Conservation (phyloP, 2,888 invertebrate species). For the Pteria penguin region DNA sequence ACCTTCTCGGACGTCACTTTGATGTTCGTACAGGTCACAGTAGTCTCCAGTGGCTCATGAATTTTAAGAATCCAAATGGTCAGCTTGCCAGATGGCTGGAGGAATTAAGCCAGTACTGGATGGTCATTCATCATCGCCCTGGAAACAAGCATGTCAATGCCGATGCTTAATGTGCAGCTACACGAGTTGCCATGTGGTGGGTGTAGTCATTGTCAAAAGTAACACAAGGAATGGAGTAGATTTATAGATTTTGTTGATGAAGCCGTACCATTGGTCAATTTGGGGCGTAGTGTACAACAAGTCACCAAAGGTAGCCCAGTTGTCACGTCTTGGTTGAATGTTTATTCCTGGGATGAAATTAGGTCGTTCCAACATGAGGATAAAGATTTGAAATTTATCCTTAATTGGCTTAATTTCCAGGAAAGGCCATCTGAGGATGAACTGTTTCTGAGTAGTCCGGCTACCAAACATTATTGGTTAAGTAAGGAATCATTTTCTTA, state of each 20-base stretch:
- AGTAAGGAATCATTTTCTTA: slow-evolving; percentile 16
- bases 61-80: slow-evolving; percentile 7
- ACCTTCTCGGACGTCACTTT: slow-evolving; percentile 4
- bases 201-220: background rate
- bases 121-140: slow-evolving; percentile 18
- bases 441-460: slow-evolving; percentile 1
- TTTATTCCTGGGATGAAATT: background rate
- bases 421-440: background rate
- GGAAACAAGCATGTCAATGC: slow-evolving; percentile 7
- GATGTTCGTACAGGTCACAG: background rate
- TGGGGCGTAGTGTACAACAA: background rate
- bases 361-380: background rate
- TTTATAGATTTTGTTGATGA: slow-evolving; percentile 14
- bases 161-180: background rate
- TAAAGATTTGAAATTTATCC: background rate
- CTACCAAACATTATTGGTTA: slow-evolving; percentile 19
- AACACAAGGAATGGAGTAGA: slow-evolving; percentile 12
- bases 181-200: slow-evolving; percentile 16
- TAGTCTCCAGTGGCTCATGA: slow-evolving; percentile 12
- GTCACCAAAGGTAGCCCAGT: background rate
- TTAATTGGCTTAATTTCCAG: background rate
- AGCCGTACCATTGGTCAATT: slow-evolving; percentile 1
- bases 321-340: background rate
- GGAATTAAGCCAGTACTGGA: slow-evolving; percentile 15
- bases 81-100: too few relatives aligned